Evolutionary conservation across 2,888 invertebrate genomes (phyloP), one percentile per base, ranked within the genome.

Genomic region (Griposia aprilina): DNA sequence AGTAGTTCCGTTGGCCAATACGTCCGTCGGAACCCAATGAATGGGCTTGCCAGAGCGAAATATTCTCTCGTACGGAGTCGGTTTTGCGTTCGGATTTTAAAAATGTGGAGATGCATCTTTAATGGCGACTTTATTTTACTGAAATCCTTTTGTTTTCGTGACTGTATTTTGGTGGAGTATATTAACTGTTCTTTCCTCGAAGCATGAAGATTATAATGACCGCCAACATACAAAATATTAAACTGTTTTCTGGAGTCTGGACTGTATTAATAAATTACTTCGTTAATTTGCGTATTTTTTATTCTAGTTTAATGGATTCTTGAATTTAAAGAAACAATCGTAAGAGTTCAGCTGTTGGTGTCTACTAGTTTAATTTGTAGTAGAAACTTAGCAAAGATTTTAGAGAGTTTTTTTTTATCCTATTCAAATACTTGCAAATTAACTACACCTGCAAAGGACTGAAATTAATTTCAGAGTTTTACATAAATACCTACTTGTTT

Each of bases 21-120:
- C 87, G 84, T 84, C 82, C 80, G 84, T 77, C 76, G 74, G 86
- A 85, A 79, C 78, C 76, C 78, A 77, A 88, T 86, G 88, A 87
- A 87, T 87, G 83, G 79, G 83, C 41, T 83, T 78, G 79, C 83
- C 68, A 62, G 82, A 85, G 85, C 83, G 88, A 85, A 86, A 85
- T 87, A 79, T 81, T 88, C 79, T 69, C 81, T 65, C 70, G 79
- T 60, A 62, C 66, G 23, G 26, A 74, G 57, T 85, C 76, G 71
- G 86, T 83, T 75, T 75, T 83, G 78, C 45, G 76, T 83, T 83
- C 55, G 84, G 74, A 76, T 83, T 84, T 83, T 71, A 66, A 83
- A 84, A 84, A 65, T 52, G 76, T 65, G 86, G 74, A 84, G 78
- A 57, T 52, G 57, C 13, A 62, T 74, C 71, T 69, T 76, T 57